Evolutionary conservation across 1,140 invertebrate species (phyloP).

Genomic region (Achroia grisella): DNA sequence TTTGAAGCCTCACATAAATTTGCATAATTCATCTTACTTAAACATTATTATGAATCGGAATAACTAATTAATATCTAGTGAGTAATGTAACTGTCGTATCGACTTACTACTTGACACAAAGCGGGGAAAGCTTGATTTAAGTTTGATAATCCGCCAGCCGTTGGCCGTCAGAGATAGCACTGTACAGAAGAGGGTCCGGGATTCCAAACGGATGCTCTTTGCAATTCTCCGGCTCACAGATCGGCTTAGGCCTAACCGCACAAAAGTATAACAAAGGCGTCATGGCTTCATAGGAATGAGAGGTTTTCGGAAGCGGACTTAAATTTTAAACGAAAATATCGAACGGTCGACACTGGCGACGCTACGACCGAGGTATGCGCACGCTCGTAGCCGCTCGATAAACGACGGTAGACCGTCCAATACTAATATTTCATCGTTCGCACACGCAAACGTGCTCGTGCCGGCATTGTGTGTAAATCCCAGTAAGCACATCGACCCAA

Average conservation of each 20-base stretch:
- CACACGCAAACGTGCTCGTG: constrained; percentile 33
- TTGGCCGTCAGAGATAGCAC: constrained; percentile 39
- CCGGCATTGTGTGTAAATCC: constrained; percentile 51
- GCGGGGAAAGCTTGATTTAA: constrained; percentile 25
- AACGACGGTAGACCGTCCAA: constrained; percentile 18
- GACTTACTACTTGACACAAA: constrained; percentile 11
- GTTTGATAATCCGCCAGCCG: constrained; percentile 46
- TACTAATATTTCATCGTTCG: constrained; percentile 48
- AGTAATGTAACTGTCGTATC: no score
- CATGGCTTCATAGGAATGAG: background rate
- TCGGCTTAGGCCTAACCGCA: constrained; percentile 24
- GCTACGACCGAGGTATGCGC: constrained; percentile 13
- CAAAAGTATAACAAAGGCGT: constrained; percentile 20
- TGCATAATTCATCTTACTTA: no score
- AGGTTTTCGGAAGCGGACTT: constrained; percentile 19
- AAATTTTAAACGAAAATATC: constrained; percentile 26
- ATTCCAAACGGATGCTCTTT: constrained; percentile 18
- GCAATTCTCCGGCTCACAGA: constrained; percentile 23
- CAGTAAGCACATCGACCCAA: constrained; percentile 38
- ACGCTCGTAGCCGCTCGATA: constrained; percentile 24
- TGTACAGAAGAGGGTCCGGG: constrained; percentile 28
- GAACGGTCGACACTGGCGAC: background rate
- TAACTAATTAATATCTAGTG: no score
- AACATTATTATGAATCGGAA: no score
- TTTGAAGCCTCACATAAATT: background rate